Percentiles rank a stretch among this genome's conserved stretches.
Conservation (phyloP, 2,113 vertebrate species). For the Eupsittula cactorum region DNA sequence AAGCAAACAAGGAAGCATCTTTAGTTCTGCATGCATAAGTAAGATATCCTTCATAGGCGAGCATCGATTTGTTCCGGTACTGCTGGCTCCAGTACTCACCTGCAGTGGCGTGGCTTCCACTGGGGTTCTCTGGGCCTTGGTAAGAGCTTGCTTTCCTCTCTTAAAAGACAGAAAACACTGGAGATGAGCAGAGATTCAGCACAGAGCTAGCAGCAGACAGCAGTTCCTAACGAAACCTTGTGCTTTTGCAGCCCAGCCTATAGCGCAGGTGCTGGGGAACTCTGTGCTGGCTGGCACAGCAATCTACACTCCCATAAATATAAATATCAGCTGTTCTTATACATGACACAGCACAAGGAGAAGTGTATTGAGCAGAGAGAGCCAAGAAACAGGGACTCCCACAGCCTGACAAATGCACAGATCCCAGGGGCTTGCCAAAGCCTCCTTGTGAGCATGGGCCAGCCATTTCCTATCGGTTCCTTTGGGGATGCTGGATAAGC, state of each 20-base stretch:
- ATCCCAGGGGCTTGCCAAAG: constrained; percentile 9
- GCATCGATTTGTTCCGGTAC: neutral
- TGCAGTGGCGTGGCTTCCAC: constrained; percentile 1
- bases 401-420: constrained; percentile 10
- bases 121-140: constrained; percentile 44
- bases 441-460: neutral
- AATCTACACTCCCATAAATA: constrained; percentile 35
- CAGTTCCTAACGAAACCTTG: constrained; percentile 21
- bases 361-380: neutral
- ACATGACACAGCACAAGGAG: neutral
- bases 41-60: neutral
- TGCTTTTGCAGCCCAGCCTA: constrained; percentile 58
- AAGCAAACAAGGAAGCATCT: neutral
- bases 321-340: constrained; percentile 63
- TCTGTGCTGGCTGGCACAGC: constrained; percentile 42
- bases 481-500: neutral
- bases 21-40: neutral
- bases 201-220: constrained; percentile 16
- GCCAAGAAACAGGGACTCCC: constrained; percentile 27
- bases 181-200: constrained; percentile 2
- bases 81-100: constrained; percentile 33
- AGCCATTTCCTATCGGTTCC: neutral
- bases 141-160: constrained; percentile 41
- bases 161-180: neutral
- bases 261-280: constrained; percentile 48